These are phyloP conservation scores for Palloptera scutellata DNA, from an alignment of 2,888 invertebrate genomes.

Conservation along the genomic window DNA sequence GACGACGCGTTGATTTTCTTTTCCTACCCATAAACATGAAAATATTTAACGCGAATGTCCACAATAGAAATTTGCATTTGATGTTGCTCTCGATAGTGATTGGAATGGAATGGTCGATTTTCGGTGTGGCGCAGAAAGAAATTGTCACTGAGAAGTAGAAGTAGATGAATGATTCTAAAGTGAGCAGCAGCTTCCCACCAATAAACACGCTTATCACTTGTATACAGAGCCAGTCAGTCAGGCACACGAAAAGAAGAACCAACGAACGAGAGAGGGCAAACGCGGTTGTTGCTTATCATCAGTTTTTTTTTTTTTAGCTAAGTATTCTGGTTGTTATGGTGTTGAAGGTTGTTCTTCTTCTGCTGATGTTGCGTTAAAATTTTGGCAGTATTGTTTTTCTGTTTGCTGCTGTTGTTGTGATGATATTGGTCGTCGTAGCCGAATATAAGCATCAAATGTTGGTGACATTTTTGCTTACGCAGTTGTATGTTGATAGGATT, in stretches of 20 bases:
- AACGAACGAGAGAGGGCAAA: neutral
- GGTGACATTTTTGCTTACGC: constrained; percentile 37
- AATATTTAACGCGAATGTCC: neutral
- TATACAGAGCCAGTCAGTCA: neutral
- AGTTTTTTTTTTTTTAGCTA: too few relatives aligned
- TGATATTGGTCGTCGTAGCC: constrained; percentile 22
- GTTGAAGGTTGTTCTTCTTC: neutral
- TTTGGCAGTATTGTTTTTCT: constrained; percentile 18
- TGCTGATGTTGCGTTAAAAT: constrained; percentile 7
- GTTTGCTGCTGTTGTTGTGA: constrained; percentile 25
- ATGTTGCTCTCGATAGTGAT: neutral
- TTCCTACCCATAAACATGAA: constrained; percentile 63
- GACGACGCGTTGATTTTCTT: constrained; percentile 61
- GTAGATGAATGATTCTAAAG: too few relatives aligned
- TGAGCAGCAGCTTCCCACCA: neutral
- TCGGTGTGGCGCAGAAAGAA: neutral
- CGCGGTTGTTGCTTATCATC: too few relatives aligned
- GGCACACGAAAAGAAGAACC: constrained; percentile 15
- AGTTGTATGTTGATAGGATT: too few relatives aligned
- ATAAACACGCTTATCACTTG: constrained; percentile 14
- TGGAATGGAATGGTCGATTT: neutral
- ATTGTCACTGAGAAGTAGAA: neutral
- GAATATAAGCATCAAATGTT: constrained; percentile 39
- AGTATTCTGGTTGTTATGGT: neutral
- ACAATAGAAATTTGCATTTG: constrained; percentile 33